Conservation (phyloP, 2,888 invertebrate genomes). For the Standfussiana lucernea region DNA sequence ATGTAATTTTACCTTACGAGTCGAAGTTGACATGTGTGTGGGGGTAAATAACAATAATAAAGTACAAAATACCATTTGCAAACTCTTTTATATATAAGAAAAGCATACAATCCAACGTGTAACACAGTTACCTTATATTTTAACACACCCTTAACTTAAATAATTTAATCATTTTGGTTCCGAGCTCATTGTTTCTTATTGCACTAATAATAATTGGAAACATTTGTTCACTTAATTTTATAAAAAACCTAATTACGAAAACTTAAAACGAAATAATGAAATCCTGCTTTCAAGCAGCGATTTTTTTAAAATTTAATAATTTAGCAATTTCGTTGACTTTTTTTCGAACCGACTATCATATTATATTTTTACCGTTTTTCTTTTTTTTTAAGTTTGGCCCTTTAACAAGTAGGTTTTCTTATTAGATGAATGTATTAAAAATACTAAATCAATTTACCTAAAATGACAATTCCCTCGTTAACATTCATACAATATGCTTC, state of each 20-base stretch:
- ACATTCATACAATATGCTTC: constrained; percentile 47
- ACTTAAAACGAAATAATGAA: neutral
- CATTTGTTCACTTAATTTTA: constrained; percentile 15
- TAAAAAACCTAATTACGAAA: constrained; percentile 2
- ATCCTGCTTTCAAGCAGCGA: neutral
- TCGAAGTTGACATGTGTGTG: too few species aligned
- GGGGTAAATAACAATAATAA: constrained; percentile 33
- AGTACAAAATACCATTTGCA: constrained; percentile 68
- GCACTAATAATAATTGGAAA: constrained; percentile 50
- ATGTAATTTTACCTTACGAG: neutral
- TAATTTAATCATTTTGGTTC: constrained; percentile 16
- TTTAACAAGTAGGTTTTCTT: neutral
- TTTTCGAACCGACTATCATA: neutral
- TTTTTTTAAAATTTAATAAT: neutral
- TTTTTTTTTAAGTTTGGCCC: constrained; percentile 12
- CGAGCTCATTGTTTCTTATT: constrained; percentile 42
- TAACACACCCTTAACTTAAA: constrained; percentile 54
- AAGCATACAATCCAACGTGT: constrained; percentile 80
- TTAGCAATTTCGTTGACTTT: constrained; percentile 30
- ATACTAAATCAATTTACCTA: neutral
- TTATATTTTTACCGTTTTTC: neutral
- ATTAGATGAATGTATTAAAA: neutral
- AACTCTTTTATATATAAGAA: constrained; percentile 79
- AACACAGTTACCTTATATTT: constrained; percentile 61
- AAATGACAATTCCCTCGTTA: neutral